Conservation (phyloP, 2,113 vertebrate genomes). For the Eolophus roseicapilla region DNA sequence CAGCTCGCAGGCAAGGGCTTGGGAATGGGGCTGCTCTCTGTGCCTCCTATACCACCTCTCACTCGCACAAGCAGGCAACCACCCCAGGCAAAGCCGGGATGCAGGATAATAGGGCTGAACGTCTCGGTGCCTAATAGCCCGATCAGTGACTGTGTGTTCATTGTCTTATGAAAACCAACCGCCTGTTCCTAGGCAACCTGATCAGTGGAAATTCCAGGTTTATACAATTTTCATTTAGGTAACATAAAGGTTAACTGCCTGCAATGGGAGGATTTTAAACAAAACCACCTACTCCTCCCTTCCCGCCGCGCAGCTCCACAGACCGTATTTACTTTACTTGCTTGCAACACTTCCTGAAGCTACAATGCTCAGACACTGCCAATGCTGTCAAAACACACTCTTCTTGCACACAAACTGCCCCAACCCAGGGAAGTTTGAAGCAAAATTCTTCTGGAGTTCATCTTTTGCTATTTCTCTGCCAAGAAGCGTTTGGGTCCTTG, state of each 20-base stretch:
- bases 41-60: neutral
- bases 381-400: neutral
- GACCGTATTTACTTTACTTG: neutral
- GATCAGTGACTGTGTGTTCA: slow-evolving; percentile 61
- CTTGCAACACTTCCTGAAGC: neutral
- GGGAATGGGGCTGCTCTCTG: fast-evolving
- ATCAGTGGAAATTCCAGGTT: slow-evolving; percentile 76
- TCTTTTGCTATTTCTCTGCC: neutral
- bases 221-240: slow-evolving; percentile 78
- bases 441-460: neutral
- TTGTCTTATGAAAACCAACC: slow-evolving; percentile 71
- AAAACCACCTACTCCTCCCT: slow-evolving; percentile 72
- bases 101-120: neutral
- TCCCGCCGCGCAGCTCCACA: neutral
- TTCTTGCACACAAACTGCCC: neutral
- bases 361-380: neutral
- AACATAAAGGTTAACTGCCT: slow-evolving; percentile 79
- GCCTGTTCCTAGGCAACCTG: slow-evolving; percentile 76
- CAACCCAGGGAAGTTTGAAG: neutral
- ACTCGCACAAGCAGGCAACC: neutral
- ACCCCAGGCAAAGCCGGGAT: neutral
- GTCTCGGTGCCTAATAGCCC: slow-evolving; percentile 58
- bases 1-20: neutral
- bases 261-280: slow-evolving; percentile 76
- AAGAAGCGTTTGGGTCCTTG: neutral